These are phyloP conservation scores for Scomber japonicus DNA, from an alignment of 2,113 vertebrate species.

Conservation along the genomic window DNA sequence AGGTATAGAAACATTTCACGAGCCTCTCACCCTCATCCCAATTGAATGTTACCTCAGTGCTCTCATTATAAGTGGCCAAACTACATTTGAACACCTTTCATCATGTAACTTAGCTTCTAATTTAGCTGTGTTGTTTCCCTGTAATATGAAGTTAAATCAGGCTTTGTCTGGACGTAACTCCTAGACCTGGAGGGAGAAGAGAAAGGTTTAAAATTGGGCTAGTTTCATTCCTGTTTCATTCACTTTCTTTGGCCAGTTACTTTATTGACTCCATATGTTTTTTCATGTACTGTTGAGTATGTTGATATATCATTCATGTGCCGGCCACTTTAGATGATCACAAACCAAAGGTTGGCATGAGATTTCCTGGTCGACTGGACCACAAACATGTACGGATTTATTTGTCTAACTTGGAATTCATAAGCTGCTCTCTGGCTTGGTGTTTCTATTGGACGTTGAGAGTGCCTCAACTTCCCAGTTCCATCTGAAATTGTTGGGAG, in stretches of 20 bases:
- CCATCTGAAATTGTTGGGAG: slow-evolving; percentile 71
- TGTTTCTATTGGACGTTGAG: slow-evolving; percentile 79
- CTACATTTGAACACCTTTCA: slow-evolving; percentile 26
- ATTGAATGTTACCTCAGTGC: slow-evolving; percentile 52
- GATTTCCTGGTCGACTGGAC: slow-evolving; percentile 69
- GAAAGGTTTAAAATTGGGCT: slow-evolving; percentile 57
- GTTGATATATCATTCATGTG: slow-evolving; percentile 70
- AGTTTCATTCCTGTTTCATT: slow-evolving; percentile 61
- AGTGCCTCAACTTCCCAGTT: slow-evolving; percentile 61
- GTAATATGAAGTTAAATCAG: slow-evolving; percentile 29
- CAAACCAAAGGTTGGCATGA: slow-evolving; percentile 74
- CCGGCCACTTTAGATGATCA: slow-evolving; percentile 65
- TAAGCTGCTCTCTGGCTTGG: slow-evolving; percentile 67
- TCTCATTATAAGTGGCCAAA: slow-evolving; percentile 51
- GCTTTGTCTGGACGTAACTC: slow-evolving; percentile 48
- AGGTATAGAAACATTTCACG: slow-evolving; percentile 57
- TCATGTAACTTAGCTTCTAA: slow-evolving; percentile 4
- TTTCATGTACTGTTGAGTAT: slow-evolving; percentile 62
- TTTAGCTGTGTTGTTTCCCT: slow-evolving; percentile 34
- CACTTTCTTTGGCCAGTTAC: slow-evolving; percentile 46
- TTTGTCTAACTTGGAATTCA: slow-evolving; percentile 81
- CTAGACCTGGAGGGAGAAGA: slow-evolving; percentile 47
- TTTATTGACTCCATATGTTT: slow-evolving; percentile 78
- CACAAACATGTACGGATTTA: slow-evolving; percentile 82
- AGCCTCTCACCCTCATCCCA: slow-evolving; percentile 62